A percentile compares a stretch with the other conserved stretches of the same genome.
phyloP scores from a whole-genome alignment of 2,113 vertebrate genomes.

The Phaetusa simplex region DNA sequence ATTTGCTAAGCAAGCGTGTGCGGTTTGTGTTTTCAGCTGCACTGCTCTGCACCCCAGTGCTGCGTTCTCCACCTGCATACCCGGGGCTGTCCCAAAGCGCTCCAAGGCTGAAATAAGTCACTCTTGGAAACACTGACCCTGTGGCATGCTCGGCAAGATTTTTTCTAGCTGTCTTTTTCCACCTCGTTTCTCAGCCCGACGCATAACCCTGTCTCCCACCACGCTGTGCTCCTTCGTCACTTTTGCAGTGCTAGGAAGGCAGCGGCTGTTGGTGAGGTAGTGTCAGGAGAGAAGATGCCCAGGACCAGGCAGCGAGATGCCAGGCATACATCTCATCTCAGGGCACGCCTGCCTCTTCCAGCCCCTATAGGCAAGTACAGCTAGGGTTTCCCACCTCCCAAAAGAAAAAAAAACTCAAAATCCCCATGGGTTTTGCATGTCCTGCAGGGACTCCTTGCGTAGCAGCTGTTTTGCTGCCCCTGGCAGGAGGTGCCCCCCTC shows the following conservation, averaged over 20 bases:
- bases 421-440: neutral
- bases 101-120: neutral
- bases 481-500: neutral
- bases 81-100: neutral
- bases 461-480: neutral
- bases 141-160: neutral
- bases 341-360: neutral
- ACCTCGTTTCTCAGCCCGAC: neutral
- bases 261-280: neutral
- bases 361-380: neutral
- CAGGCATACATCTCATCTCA: neutral
- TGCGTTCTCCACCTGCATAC: neutral
- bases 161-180: neutral
- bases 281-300: neutral
- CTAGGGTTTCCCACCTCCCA: neutral
- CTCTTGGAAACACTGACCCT: neutral
- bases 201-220: neutral
- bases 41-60: neutral
- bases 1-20: neutral
- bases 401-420: neutral
- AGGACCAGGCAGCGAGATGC: neutral
- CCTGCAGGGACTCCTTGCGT: neutral
- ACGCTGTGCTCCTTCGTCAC: neutral
- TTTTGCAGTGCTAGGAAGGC: neutral
- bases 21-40: neutral